Evolutionary conservation across 2,113 vertebrate species (phyloP).

Genomic region (Gopherus evgoodei): DNA sequence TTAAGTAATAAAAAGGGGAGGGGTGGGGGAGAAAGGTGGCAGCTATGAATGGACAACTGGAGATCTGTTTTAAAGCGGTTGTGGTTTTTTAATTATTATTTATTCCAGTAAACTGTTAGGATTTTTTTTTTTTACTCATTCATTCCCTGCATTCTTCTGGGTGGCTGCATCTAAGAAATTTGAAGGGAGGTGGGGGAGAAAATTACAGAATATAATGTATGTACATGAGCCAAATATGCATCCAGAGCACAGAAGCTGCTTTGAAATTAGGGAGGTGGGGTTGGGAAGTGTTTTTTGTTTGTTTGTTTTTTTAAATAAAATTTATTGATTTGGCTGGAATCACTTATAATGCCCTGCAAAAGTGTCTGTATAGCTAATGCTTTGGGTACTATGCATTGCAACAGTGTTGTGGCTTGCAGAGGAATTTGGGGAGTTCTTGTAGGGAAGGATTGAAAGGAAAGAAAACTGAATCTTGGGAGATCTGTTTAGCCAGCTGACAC

Average conservation of each 20-base stretch:
- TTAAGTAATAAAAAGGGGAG: accelerated
- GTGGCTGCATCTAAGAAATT: neutral
- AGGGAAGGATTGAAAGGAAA: no score
- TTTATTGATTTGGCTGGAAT: neutral
- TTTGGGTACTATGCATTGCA: neutral
- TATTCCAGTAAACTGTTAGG: neutral
- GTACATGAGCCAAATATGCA: neutral
- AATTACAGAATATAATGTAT: neutral
- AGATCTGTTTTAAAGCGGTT: neutral
- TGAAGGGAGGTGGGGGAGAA: neutral
- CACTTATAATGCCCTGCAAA: neutral
- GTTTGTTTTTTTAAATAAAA: neutral
- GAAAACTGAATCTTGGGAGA: neutral
- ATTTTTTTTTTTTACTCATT: neutral
- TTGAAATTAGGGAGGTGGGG: neutral
- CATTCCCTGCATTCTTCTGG: neutral
- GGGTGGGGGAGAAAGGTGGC: neutral
- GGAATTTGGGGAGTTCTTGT: no score
- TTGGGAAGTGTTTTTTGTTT: neutral
- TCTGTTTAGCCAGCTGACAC: neutral
- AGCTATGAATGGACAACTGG: neutral
- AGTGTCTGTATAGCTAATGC: neutral
- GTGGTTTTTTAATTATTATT: neutral
- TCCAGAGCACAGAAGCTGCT: neutral
- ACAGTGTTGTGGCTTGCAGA: neutral